phyloP scores from a whole-genome alignment of 2,797 vertebrate genomes.

The Malacoctenus gilli region DNA sequence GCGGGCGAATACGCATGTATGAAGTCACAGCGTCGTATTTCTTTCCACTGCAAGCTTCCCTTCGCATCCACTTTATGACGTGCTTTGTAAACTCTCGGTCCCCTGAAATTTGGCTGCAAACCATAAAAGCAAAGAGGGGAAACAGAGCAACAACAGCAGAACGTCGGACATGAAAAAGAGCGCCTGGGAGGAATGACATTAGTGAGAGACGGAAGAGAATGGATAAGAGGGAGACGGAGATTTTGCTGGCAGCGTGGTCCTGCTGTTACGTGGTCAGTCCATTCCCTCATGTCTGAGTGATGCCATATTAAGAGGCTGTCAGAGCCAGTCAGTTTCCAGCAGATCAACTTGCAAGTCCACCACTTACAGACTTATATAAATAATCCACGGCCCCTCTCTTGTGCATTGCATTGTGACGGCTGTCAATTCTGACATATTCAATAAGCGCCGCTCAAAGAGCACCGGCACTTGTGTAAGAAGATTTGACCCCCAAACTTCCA shows the following conservation, averaged over 20 bases:
- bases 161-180: slow-evolving; percentile 15
- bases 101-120: not conserved
- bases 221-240: slow-evolving; percentile 22
- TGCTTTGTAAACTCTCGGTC: not conserved
- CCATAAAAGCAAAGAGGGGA: not conserved
- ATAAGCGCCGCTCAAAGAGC: slow-evolving; percentile 10
- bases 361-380: slow-evolving; percentile 53
- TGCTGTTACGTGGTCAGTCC: slow-evolving; percentile 51
- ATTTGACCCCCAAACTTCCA: not conserved
- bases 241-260: slow-evolving; percentile 34
- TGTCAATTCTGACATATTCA: slow-evolving; percentile 31
- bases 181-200: slow-evolving; percentile 12
- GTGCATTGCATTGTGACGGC: slow-evolving; percentile 34
- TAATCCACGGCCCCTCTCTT: slow-evolving; percentile 34
- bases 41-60: not conserved
- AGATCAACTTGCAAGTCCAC: slow-evolving; percentile 57
- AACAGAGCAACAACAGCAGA: not conserved
- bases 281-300: slow-evolving; percentile 56
- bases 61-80: not conserved
- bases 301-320: slow-evolving; percentile 68
- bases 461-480: not conserved
- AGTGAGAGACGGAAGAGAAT: slow-evolving; percentile 14
- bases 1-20: not conserved
- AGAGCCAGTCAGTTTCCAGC: slow-evolving; percentile 57
- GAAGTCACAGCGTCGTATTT: not conserved